Evolutionary conservation across 2,113 vertebrate species (phyloP), one percentile per base, ranked within the genome.

Genomic region (Onychostruthus taczanowskii): DNA sequence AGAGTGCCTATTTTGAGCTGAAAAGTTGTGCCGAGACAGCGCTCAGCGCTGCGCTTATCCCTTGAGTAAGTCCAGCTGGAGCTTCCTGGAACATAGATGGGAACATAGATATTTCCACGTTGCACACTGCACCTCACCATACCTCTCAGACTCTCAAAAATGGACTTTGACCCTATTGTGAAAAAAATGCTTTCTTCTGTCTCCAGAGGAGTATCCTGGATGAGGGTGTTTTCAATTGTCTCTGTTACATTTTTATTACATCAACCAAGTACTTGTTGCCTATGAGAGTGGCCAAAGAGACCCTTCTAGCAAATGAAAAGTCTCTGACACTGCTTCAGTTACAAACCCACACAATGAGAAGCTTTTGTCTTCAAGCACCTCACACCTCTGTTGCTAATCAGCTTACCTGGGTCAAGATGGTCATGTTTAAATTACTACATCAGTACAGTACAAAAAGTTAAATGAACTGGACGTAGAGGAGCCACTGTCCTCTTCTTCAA

Each of bases 21-120:
- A 30, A 73, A 56, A 72, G 21, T 11, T 61, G 16, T 68, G 27
- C 74, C 33, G 35, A 31, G 52, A 12, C 35, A 56, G 33, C 19
- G 35, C 39, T 63, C 10, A 3, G 21, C 33, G 14, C 26, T 47
- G 12, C 24, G 3, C 4, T 75, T 1, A 16, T 27, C 49, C 61
- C 61, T 72, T 43, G 24, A 58, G 28, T 18, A 16, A 43, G 26
- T 26, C 23, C 0, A 0, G 28, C 28, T 52, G 37, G 35, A 74
- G 26, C 44, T 83, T 19, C 26, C n/a, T 61, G 56, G 21, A 9
- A 9, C 41, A 61, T 4, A 37, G 24, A 13, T 2, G 9, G 30
- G 7, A 50, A 11, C 5, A 9, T 16, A 30, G 37, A 37, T 37
- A 37, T 37, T 37, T 1, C 16, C 1, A 0, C 37, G 58, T 37